Percentiles rank a stretch among this genome's conserved stretches.
Evolutionary conservation across 2,113 vertebrate genomes (phyloP).

Genomic region (crab-eating macaque (Macaca fascicularis)): T2T-MFA8v1.1 NC_088380.1:91625501-91626000

Average conservation of each 20-base stretch:
- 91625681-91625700: conserved; percentile 42
- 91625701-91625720: conserved; percentile 33
- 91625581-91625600: conserved; percentile 60
- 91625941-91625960: conserved; percentile 45
- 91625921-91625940: conserved; percentile 26
- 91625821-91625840: conserved; percentile 48
- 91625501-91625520: background rate
- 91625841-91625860: background rate
- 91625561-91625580: conserved; percentile 13
- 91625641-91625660: conserved; percentile 52
- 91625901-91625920: conserved; percentile 18
- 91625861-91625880: conserved; percentile 19
- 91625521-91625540: background rate
- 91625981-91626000: background rate
- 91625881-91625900: conserved; percentile 32
- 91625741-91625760: conserved; percentile 34
- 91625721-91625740: conserved; percentile 29
- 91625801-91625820: conserved; percentile 37
- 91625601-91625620: conserved; percentile 60
- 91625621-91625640: conserved; percentile 62
- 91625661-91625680: conserved; percentile 6
- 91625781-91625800: conserved; percentile 26
- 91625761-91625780: conserved; percentile 59
- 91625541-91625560: background rate
- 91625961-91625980: conserved; percentile 50